Conservation (phyloP, 2,888 invertebrate species). For the Dryococelus australis region DNA sequence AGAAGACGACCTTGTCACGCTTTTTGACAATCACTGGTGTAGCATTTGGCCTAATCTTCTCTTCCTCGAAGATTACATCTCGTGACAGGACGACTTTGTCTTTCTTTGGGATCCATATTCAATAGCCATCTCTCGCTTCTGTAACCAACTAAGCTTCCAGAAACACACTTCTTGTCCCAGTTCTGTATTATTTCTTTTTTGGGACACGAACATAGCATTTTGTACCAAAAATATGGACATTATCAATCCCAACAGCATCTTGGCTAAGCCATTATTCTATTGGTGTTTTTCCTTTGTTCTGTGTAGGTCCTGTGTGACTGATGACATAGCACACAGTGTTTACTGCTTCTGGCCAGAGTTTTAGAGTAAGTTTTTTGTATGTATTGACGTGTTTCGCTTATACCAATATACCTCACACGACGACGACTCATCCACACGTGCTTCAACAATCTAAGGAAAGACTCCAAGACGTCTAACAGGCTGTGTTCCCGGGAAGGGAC, state of each 20-base stretch:
- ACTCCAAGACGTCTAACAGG: too few species aligned
- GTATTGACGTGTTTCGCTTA: too few species aligned
- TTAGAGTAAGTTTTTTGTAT: background rate
- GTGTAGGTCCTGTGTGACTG: background rate
- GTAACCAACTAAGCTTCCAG: background rate
- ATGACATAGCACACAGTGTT: background rate
- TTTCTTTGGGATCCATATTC: background rate
- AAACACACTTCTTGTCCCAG: background rate
- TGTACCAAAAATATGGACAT: background rate
- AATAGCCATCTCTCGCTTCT: background rate
- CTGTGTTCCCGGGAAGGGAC: too few species aligned
- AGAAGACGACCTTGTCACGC: too few species aligned
- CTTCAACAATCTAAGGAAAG: too few species aligned
- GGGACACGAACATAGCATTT: background rate
- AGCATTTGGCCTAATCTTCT: background rate
- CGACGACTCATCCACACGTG: too few species aligned
- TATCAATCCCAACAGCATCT: background rate
- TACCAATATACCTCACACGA: too few species aligned
- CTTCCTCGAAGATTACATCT: background rate
- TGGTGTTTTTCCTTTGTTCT: too few species aligned
- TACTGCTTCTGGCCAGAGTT: constrained; percentile 12
- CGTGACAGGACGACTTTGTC: background rate
- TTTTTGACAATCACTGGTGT: too few species aligned
- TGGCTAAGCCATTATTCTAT: too few species aligned
- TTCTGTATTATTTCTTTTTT: background rate